Percentiles rank a stretch among this genome's conserved stretches.
Conservation (phyloP, 1,140 invertebrate species). For the Zelostemma sp. region DNA sequence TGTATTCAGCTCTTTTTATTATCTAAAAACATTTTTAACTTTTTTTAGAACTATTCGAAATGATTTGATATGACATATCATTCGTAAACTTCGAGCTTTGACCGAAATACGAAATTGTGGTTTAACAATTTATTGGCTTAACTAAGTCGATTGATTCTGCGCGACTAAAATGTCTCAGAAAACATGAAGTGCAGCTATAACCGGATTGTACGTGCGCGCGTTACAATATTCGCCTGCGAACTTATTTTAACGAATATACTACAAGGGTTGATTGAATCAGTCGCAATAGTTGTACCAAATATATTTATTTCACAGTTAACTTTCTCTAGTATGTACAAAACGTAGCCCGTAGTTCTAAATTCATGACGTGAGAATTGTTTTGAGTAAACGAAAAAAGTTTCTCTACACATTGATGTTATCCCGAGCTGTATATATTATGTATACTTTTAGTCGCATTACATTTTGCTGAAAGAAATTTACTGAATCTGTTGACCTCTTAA, state of each 20-base stretch:
- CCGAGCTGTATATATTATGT: constrained; percentile 18
- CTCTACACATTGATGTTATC: constrained; percentile 10
- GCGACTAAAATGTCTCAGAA: background rate
- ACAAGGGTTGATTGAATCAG: constrained; percentile 17
- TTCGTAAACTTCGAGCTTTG: constrained; percentile 9
- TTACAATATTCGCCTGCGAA: constrained; percentile 9
- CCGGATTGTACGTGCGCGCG: too few species aligned
- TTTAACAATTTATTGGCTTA: constrained; percentile 25
- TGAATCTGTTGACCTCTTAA: background rate
- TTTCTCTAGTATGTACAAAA: background rate
- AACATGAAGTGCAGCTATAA: background rate
- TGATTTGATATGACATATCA: background rate
- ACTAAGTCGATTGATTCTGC: constrained; percentile 16
- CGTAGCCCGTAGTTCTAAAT: background rate
- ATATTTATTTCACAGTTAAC: constrained; percentile 19
- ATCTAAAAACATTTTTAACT: constrained; percentile 1
- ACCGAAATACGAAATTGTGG: constrained; percentile 20
- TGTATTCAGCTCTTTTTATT: too few species aligned
- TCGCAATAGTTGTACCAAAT: too few species aligned
- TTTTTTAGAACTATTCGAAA: constrained; percentile 5
- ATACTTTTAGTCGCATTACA: background rate
- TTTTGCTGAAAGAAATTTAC: background rate
- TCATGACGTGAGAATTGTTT: background rate
- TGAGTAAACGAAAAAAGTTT: background rate
- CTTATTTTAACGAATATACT: constrained; percentile 20